phyloP scores from a whole-genome alignment of 2,797 vertebrate genomes.

The Sorex maritimensis region DNA sequence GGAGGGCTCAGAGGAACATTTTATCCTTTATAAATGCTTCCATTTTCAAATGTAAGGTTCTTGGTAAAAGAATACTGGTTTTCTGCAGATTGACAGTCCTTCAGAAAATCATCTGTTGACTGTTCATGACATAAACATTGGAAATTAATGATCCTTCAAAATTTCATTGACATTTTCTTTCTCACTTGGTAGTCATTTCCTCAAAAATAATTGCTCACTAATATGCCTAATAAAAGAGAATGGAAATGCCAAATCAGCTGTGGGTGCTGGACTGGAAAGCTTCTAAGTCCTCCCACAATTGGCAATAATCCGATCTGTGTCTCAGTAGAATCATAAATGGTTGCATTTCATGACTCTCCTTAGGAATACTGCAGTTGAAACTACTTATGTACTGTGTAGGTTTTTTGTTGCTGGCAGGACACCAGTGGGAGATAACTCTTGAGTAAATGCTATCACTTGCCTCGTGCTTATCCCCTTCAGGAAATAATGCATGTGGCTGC shows the following conservation, averaged over 20 bases:
- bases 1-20: neutral
- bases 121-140: conserved; percentile 31
- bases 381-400: neutral
- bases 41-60: neutral
- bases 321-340: conserved; percentile 65
- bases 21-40: conserved; percentile 20
- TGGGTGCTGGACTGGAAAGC: neutral
- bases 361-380: conserved; percentile 34
- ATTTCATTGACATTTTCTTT: conserved; percentile 68
- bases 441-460: conserved; percentile 45
- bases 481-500: no score
- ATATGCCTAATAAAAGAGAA: conserved; percentile 52
- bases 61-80: conserved; percentile 19
- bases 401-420: conserved; percentile 9
- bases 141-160: conserved; percentile 47
- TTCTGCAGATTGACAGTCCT: conserved; percentile 50
- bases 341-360: conserved; percentile 52
- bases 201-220: conserved; percentile 50
- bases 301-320: conserved; percentile 42
- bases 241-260: conserved; percentile 33
- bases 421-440: conserved; percentile 58
- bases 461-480: neutral
- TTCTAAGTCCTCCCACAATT: neutral
- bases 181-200: neutral
- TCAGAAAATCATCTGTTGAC: conserved; percentile 45